Base-by-base conservation (phyloP, 2,797 vertebrate genomes). In the Mormyrops attenuatus region DNA sequence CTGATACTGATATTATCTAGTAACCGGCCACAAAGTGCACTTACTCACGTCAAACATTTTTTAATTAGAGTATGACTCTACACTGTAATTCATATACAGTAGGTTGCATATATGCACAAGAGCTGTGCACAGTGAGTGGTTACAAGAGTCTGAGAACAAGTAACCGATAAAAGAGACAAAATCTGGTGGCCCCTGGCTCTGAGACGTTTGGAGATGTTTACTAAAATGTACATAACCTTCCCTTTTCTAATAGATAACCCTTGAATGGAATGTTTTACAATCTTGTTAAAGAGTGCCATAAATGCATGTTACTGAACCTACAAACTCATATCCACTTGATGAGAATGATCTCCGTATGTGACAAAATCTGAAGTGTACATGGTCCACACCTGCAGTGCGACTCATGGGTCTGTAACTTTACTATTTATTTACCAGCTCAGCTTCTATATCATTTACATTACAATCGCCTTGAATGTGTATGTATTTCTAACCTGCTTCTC, bases 271-370 rank as follows among this genome's bases (percentile, higher is more conserved):
- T 87, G 87, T 88, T 73, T 73, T 77, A 77, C 49, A 53, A 88
- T 44, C 87, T 22, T 88, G 60, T 84, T 77, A 30, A 34, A 22
- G 57, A 89, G 82, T 60, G 84, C 82, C 55, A 63, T 41, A n/a
- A 52, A 85, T 89, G 84, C 57, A 89, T 50, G 57, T 69, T 55
- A 86, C 57, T 52, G 26, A 82, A 52, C 60, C 88, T 89, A 63
- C 60, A 3, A 85, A 89, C 26, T 89, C 38, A 57, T 60, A 55
- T 60, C 73, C 3, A 63, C 55, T 22, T 47, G 22, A 50, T 26
- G 11, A 57, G 38, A 73, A 73, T 73, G 15, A 38, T 73, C 66
- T 73, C 66, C 6, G 30, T 73, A 38, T 38, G 66, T 73, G 69
- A 38, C 77, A 44, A 41, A 41, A 30, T 11, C 41, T 53, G 34